Conservation (phyloP, 2,797 vertebrate species). For the Remorina albescens region DNA sequence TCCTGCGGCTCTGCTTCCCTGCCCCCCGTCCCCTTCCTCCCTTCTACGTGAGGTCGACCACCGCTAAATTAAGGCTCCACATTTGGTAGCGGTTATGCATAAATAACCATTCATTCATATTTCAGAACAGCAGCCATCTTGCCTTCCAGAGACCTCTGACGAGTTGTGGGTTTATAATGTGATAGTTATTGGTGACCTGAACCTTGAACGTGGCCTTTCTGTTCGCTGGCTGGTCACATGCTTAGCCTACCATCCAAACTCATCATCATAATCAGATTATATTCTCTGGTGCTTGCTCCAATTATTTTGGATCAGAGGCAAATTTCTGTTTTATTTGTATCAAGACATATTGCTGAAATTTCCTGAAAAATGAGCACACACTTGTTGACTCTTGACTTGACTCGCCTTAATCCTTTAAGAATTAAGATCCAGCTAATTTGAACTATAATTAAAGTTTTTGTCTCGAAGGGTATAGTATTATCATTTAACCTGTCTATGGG, state of each 20-base stretch:
- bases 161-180: slow-evolving; percentile 20
- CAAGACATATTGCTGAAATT: slow-evolving; percentile 6
- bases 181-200: slow-evolving; percentile 31
- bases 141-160: slow-evolving; percentile 36
- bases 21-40: not conserved
- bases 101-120: slow-evolving; percentile 65
- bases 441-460: slow-evolving; percentile 39
- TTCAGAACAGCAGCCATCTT: slow-evolving; percentile 43
- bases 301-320: not conserved
- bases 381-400: slow-evolving; percentile 18
- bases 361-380: slow-evolving; percentile 9
- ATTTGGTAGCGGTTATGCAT: slow-evolving; percentile 53
- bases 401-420: slow-evolving; percentile 13
- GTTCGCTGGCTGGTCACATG: slow-evolving; percentile 36
- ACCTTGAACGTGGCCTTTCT: slow-evolving; percentile 16
- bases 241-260: not conserved
- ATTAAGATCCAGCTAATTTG: slow-evolving; percentile 36
- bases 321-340: not conserved
- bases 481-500: slow-evolving; percentile 33
- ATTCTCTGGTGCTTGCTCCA: not conserved
- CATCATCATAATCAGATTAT: not conserved
- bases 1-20: not conserved
- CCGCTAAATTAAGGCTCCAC: slow-evolving; percentile 62
- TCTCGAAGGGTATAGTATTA: slow-evolving; percentile 40
- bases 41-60: slow-evolving; percentile 31